These are phyloP conservation scores for Chesias legatella DNA, from an alignment of 2,888 invertebrate species.

Conservation along the genomic window DNA sequence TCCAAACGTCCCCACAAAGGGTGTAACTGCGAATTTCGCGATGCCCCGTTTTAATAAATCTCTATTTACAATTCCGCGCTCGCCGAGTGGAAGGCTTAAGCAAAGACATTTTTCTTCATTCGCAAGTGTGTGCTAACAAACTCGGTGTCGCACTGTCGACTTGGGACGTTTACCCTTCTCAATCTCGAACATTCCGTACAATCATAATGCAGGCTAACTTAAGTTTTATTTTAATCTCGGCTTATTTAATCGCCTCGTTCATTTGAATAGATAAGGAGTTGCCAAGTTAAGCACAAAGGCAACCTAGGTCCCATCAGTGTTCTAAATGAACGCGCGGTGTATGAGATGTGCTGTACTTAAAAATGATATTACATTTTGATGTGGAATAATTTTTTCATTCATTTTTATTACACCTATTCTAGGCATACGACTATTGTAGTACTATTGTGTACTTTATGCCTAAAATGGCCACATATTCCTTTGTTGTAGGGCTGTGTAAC, in stretches of 20 bases:
- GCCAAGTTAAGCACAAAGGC: constrained; percentile 23
- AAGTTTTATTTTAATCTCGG: constrained; percentile 44
- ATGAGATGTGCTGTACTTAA: background rate
- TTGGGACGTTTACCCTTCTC: constrained; percentile 58
- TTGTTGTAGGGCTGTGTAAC: background rate
- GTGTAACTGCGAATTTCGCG: constrained; percentile 59
- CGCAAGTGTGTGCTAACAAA: constrained; percentile 72
- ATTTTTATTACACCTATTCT: too few species aligned
- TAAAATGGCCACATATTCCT: background rate
- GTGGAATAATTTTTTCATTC: too few species aligned
- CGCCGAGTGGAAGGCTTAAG: constrained; percentile 73
- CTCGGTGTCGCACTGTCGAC: constrained; percentile 46
- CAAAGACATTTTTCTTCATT: constrained; percentile 79
- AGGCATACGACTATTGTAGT: too few species aligned
- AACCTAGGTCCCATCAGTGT: constrained; percentile 12
- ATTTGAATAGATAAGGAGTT: constrained; percentile 26
- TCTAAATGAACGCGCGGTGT: constrained; percentile 6
- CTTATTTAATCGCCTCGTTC: constrained; percentile 35
- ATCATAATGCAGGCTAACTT: constrained; percentile 41
- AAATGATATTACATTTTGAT: too few species aligned
- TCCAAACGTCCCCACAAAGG: constrained; percentile 44
- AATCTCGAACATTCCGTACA: constrained; percentile 58
- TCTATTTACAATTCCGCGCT: constrained; percentile 73
- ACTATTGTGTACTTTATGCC: background rate
- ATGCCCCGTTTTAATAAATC: constrained; percentile 76